Evolutionary conservation across 2,113 vertebrate genomes (phyloP), one percentile per base, ranked within the genome.

Genomic region (Labrus mixtus): DNA sequence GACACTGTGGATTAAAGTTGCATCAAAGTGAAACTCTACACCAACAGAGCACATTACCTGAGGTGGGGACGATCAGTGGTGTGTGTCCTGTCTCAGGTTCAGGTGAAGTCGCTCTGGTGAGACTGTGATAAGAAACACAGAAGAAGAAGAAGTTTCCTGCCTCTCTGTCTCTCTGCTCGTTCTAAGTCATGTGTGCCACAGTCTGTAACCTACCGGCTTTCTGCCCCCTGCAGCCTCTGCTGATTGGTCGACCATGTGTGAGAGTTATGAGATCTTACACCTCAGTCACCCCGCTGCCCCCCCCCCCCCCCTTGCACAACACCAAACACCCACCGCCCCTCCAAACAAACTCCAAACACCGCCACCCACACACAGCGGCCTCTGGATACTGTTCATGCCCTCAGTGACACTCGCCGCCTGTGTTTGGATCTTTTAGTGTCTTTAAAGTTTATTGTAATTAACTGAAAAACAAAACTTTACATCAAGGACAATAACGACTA

Each of bases 171-270:
- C 19, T 68, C 67, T 25, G 75, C 70, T 53, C 29, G 74, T 55
- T 48, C 55, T 64, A 60, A 82, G 67, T 73, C 62, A 25, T 79
- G 81, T 82, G 67, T 74, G 56, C 78, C 64, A 53, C 46, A 79
- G 65, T 66, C 48, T 51, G 81, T 65, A 77, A 78, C 72, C 72
- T 71, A 62, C 87, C 79, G 79, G 77, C 84, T 87, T 81, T 70
- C 79, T 78, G 77, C 85, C 82, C 84, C 69, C 69, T 6, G 7
- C 76, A 46, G 56, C 20, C 53, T 66, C 68, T 10, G 66, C 37
- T 81, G 87, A 92, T 90, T 91, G 88, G 91, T 63, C 54, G 2
- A 16, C 45, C 68, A 48, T 48, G 15, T 36, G 60, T 71, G 72
- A 65, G 85, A 86, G 57, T 75, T 84, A 88, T 62, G 76, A 85